phyloP scores from a whole-genome alignment of 2,113 vertebrate genomes.

The Gnathonemus echidnorhynchus region DNA sequence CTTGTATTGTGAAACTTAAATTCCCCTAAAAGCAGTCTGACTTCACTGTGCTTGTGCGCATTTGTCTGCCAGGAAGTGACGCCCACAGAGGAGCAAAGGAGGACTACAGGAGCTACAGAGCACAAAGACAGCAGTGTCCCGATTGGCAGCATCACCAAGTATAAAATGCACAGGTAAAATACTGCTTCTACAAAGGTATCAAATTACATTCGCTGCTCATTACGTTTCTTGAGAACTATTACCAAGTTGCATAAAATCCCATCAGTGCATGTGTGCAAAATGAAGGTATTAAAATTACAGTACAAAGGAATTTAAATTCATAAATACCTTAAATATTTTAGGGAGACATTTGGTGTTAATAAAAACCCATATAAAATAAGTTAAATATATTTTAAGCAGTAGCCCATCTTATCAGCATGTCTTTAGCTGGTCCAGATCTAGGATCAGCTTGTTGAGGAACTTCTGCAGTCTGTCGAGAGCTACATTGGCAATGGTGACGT shows the following conservation, averaged over 20 bases:
- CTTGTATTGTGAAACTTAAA: not conserved
- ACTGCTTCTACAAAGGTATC: not conserved
- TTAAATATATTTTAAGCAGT: not conserved
- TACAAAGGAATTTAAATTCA: conserved; percentile 6
- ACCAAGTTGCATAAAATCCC: conserved; percentile 1
- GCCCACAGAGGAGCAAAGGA: not conserved
- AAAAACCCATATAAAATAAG: conserved; percentile 12
- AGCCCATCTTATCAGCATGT: conserved; percentile 37
- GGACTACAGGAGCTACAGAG: not conserved
- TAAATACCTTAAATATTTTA: conserved; percentile 22
- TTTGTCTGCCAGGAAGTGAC: not conserved
- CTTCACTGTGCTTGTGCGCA: not conserved
- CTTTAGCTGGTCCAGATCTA: conserved; percentile 39
- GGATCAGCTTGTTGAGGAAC: conserved; percentile 41
- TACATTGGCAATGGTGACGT: conserved; percentile 45
- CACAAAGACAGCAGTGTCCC: not conserved
- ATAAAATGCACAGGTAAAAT: not conserved
- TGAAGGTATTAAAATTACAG: conserved; percentile 19
- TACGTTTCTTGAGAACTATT: not conserved
- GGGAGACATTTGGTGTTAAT: not conserved
- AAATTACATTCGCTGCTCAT: not conserved
- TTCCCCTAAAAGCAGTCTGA: conserved; percentile 5
- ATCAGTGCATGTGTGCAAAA: conserved; percentile 19
- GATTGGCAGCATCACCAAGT: not conserved
- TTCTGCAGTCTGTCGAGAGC: conserved; percentile 47